phyloP scores from a whole-genome alignment of 64 coral and sea anemone species.

The Dendronephthya gigantea region DNA sequence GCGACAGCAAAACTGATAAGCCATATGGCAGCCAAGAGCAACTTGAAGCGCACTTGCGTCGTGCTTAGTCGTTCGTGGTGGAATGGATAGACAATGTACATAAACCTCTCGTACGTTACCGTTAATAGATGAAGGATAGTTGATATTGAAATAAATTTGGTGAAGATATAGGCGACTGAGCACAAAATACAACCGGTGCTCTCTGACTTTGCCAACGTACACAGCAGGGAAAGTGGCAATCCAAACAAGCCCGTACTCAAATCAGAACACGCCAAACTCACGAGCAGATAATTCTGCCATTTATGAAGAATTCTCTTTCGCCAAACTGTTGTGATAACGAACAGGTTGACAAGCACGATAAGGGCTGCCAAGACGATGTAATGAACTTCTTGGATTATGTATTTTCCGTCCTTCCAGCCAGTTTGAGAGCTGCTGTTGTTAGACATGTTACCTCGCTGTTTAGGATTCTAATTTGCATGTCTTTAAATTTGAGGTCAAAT shows the following conservation, averaged over 20 bases:
- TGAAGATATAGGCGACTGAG: not conserved
- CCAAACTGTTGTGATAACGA: not conserved
- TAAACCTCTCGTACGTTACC: not conserved
- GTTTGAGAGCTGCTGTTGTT: not conserved
- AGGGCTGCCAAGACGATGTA: not conserved
- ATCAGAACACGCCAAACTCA: not conserved
- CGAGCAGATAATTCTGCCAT: not conserved
- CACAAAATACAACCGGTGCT: not conserved
- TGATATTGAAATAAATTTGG: not conserved
- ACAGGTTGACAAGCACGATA: not conserved
- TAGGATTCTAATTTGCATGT: not conserved
- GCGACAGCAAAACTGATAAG: not conserved
- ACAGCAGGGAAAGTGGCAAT: not conserved
- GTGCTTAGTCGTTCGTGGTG: not conserved
- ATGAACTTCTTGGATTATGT: not conserved
- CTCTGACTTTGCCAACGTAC: not conserved
- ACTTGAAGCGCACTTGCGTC: not conserved
- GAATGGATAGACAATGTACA: not conserved
- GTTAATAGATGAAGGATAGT: not conserved
- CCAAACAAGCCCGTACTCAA: not conserved
- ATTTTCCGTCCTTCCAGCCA: not conserved
- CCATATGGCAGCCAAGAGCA: not conserved
- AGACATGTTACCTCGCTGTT: not conserved
- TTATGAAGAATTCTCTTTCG: not conserved
- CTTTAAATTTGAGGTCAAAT: not conserved